phyloP scores from a whole-genome alignment of 2,888 invertebrate species.

The Zhuqinia jingwanae region DNA sequence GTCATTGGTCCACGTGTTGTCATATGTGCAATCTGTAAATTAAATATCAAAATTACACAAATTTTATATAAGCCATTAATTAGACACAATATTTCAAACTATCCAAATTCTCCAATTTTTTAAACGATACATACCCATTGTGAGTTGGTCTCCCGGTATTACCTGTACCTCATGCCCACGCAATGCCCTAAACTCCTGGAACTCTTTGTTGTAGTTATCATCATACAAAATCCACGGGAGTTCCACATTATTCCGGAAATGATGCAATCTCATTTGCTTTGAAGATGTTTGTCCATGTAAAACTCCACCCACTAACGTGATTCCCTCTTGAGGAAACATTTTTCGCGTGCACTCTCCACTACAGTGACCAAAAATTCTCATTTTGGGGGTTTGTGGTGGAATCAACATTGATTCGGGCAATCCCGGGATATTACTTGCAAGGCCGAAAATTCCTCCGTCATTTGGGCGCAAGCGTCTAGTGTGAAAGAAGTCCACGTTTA shows the following conservation, averaged over 20 bases:
- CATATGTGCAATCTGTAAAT: slow-evolving; percentile 22
- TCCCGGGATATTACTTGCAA: slow-evolving; percentile 3
- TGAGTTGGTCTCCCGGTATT: slow-evolving; percentile 71
- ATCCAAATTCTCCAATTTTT: too few relatives aligned
- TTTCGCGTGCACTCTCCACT: not conserved
- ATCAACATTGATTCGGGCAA: slow-evolving; percentile 27
- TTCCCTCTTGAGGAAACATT: not conserved
- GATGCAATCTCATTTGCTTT: slow-evolving; percentile 88
- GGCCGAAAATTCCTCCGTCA: slow-evolving; percentile 33
- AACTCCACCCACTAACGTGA: not conserved
- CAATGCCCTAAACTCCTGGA: slow-evolving; percentile 61
- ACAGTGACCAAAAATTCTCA: slow-evolving; percentile 33
- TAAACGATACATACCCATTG: not conserved
- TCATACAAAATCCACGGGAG: slow-evolving; percentile 87
- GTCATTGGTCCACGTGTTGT: slow-evolving; percentile 49
- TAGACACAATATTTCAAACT: too few relatives aligned
- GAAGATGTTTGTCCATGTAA: slow-evolving; percentile 81
- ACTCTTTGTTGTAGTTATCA: slow-evolving; percentile 66
- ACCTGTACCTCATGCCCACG: slow-evolving; percentile 62
- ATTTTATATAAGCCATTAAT: too few relatives aligned
- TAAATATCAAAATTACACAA: too few relatives aligned
- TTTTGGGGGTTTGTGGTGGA: slow-evolving; percentile 11
- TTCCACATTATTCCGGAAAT: slow-evolving; percentile 89
- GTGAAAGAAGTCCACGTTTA: slow-evolving; percentile 39
- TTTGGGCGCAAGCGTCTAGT: slow-evolving; percentile 14